Evolutionary conservation across 2,797 vertebrate genomes (phyloP), one percentile per base, ranked within the genome.

Genomic region (Pangasius mekongensis): DNA sequence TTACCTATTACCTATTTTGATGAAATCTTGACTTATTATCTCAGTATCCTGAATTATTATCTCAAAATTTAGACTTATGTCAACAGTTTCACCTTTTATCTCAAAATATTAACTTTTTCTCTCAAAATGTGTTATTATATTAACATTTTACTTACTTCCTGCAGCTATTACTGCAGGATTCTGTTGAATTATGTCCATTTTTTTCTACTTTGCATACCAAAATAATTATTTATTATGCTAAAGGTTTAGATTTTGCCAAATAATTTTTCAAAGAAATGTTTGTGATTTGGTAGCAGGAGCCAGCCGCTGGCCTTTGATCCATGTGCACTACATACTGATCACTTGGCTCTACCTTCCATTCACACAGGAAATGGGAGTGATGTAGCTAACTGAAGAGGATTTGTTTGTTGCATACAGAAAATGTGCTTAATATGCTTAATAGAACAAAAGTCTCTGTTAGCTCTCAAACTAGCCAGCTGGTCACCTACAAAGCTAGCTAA

Each of bases 1-100:
- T n/a, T n/a, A n/a, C n/a, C n/a, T n/a, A n/a, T n/a, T n/a, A n/a
- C 66, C 33, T 67, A 71, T 76, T 76, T 76, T 76, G 73, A 27
- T 76, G 43, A 76, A 47, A 54, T 77, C 1, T 8, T 18, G 30
- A 16, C 16, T 54, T n/a, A 52, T 76, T 76, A 74, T 47, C 5
- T n/a, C 27, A 73, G 14, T 14, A n/a, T 76, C 73, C 43, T 49
- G 8, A 22, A 73, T 39, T 43, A 43, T 43, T 6, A 71, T 36
- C 7, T 39, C 9, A 66, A 30, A 9, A 14, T 69, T 36, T 69
- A 39, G 6, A 67, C n/a, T 64, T 64, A 33, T 11, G 30, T 33
- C 11, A 67, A 13, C 27, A 30, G 30, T 18, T 71, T 71, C 36
- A 20, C 18, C 4, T 20, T 71, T 9, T 39, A 43, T 73, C 69